Percentiles rank a stretch among this genome's conserved stretches.
phyloP scores from a whole-genome alignment of 2,113 vertebrate species.

The Ctenodactylus gundi region DNA sequence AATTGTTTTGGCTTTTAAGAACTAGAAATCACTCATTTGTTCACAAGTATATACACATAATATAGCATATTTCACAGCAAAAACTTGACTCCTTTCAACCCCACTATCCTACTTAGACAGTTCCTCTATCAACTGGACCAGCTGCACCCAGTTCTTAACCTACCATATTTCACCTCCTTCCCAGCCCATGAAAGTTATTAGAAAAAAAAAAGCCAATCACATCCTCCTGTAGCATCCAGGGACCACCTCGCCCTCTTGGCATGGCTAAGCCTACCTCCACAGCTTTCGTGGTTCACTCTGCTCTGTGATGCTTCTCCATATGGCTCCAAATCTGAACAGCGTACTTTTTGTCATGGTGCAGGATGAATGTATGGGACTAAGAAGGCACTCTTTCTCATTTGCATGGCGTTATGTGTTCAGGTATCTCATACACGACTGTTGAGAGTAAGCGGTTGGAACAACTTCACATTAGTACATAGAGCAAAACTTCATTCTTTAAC shows the following conservation, averaged over 20 bases:
- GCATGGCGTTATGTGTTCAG: background rate
- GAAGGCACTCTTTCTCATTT: background rate
- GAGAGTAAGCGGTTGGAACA: background rate
- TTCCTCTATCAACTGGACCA: no score
- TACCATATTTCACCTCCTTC: background rate
- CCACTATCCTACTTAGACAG: no score
- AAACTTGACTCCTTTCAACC: background rate
- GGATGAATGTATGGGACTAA: background rate
- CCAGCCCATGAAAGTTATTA: background rate
- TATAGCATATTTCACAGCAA: background rate
- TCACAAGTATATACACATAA: background rate
- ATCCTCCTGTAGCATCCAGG: background rate
- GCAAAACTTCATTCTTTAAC: background rate
- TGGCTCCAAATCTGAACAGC: background rate
- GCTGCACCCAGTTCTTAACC: no score
- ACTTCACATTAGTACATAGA: background rate
- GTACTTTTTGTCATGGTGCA: background rate
- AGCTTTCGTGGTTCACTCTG: background rate
- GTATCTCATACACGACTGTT: background rate
- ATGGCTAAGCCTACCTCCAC: no score
- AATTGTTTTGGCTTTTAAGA: background rate
- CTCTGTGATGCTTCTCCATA: background rate
- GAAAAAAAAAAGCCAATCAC: background rate
- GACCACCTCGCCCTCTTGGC: background rate
- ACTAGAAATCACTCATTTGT: background rate